Percentiles rank a stretch among this genome's conserved stretches.
These are phyloP conservation scores for Acrocyrtus sp. DNA, from an alignment of 2,888 invertebrate species.

Conservation along the genomic window DNA sequence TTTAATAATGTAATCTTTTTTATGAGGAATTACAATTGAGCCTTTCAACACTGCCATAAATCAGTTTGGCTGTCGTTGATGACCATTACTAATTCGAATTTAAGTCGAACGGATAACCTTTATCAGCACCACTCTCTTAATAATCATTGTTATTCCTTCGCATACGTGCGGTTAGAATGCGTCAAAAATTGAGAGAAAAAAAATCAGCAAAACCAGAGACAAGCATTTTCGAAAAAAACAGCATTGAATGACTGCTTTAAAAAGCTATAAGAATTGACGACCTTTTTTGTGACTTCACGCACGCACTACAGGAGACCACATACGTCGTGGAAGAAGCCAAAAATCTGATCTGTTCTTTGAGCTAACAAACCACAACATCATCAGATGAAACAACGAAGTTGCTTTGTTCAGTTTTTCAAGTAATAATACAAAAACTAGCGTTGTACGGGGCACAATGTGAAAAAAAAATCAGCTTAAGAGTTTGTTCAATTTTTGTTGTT, in stretches of 20 bases:
- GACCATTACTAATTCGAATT: slow-evolving; percentile 19
- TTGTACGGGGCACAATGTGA: too few relatives aligned
- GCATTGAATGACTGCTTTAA: slow-evolving; percentile 12
- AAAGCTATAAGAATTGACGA: slow-evolving; percentile 22
- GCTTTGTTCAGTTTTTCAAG: background rate
- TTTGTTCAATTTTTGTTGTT: too few relatives aligned
- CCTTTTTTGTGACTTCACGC: slow-evolving; percentile 28
- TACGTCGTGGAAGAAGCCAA: slow-evolving; percentile 24
- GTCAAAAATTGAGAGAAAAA: slow-evolving; percentile 1
- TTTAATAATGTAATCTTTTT: too few relatives aligned
- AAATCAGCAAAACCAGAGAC: slow-evolving; percentile 1
- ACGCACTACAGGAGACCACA: slow-evolving; percentile 40
- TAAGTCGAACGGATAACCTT: too few relatives aligned
- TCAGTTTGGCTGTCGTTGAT: slow-evolving; percentile 1
- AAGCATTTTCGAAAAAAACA: background rate
- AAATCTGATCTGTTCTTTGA: slow-evolving; percentile 2
- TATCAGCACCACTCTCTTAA: too few relatives aligned
- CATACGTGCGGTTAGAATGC: too few relatives aligned
- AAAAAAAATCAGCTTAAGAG: too few relatives aligned
- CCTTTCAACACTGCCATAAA: background rate
- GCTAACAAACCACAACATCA: background rate
- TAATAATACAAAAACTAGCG: too few relatives aligned
- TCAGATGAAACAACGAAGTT: too few relatives aligned
- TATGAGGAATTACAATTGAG: too few relatives aligned
- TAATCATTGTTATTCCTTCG: slow-evolving; percentile 3